Evolutionary conservation across 2,113 vertebrate genomes (phyloP), one percentile per base, ranked within the genome.

Genomic region (Seriola rivoliana): DNA sequence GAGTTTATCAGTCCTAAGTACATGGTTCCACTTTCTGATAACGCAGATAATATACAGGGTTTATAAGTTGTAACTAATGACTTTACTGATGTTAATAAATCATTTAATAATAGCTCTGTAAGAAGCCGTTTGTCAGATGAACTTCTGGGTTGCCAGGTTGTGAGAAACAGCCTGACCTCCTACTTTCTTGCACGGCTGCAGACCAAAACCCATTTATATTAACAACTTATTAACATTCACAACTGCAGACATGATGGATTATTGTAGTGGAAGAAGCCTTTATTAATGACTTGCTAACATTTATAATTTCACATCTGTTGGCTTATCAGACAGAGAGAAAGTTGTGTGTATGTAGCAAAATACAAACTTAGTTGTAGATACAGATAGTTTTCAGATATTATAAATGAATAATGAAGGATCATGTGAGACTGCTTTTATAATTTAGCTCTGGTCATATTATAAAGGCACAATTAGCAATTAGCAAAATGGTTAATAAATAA

Each of bases 401-500:
- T 25, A 25, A 34, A 48, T 48, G 71, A 46, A n/a, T 65, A 9
- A 52, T 64, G 10, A 65, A 29, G 29, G 29, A 29, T 29, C 29
- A 29, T 11, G 52, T 75, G 32, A 14, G 3, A 21, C 60, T 54
- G 48, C 12, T 13, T 21, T 14, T 25, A 21, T 42, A 48, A 48
- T 48, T 13, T 17, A 48, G 3, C 46, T 48, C 46, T 14, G 3
- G 46, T 48, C 46, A 16, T 14, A 42, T 32, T 42, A 34, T 54
- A 54, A 54, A 36, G 4, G 60, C 9, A 8, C n/a, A 21, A 6
- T 44, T 8, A 75, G 46, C 10, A 25, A 23, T 57, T 57, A 57
- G 4, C 5, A 52, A 75, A 63, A 65, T 59, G 9, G 52, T 12
- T 12, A 67, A 76, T 76, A n/a, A 76, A 23, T 60, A 32, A 13